Percentiles rank a stretch among this genome's conserved stretches.
phyloP scores from a whole-genome alignment of 1,140 invertebrate genomes.

The Drosophila arizonae region DNA sequence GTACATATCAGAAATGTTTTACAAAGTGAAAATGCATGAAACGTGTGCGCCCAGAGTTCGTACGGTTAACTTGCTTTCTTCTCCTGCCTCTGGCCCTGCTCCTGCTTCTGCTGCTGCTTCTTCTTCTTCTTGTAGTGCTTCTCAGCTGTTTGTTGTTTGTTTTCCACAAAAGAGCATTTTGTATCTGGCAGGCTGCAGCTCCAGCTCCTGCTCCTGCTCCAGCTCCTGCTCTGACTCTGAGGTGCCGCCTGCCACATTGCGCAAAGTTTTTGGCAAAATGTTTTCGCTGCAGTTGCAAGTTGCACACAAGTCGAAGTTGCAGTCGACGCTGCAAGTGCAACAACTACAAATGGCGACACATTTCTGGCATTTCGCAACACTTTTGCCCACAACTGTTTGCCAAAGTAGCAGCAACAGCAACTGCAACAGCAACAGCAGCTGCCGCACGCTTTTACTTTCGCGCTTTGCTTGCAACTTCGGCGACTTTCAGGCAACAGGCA shows the following conservation, averaged over 20 bases:
- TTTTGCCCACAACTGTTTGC: conserved; percentile 54
- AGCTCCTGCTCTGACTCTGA: background rate
- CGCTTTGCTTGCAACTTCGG: conserved; percentile 3
- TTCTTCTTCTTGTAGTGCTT: conserved; percentile 31
- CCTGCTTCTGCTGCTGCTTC: too few relatives aligned
- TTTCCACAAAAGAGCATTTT: conserved; percentile 71
- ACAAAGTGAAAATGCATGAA: conserved; percentile 78
- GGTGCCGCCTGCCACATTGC: conserved; percentile 66
- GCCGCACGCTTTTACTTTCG: conserved; percentile 36
- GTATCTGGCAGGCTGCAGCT: conserved; percentile 38
- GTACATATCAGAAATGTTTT: conserved; percentile 79
- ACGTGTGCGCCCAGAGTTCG: conserved; percentile 56
- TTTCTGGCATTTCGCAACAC: conserved; percentile 69
- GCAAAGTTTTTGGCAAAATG: conserved; percentile 53
- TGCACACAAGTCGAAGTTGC: conserved; percentile 43
- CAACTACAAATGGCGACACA: conserved; percentile 70
- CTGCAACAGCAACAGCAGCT: conserved; percentile 1
- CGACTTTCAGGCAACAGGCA: conserved; percentile 16
- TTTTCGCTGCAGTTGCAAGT: conserved; percentile 40
- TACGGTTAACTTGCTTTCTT: conserved; percentile 61
- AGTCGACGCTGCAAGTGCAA: conserved; percentile 16
- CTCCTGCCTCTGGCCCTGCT: too few relatives aligned
- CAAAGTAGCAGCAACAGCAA: conserved; percentile 21
- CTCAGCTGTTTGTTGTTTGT: conserved; percentile 28
- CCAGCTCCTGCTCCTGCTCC: too few relatives aligned